Base-by-base conservation (phyloP, 2,888 invertebrate genomes). In the Drosophila pegasa region DNA sequence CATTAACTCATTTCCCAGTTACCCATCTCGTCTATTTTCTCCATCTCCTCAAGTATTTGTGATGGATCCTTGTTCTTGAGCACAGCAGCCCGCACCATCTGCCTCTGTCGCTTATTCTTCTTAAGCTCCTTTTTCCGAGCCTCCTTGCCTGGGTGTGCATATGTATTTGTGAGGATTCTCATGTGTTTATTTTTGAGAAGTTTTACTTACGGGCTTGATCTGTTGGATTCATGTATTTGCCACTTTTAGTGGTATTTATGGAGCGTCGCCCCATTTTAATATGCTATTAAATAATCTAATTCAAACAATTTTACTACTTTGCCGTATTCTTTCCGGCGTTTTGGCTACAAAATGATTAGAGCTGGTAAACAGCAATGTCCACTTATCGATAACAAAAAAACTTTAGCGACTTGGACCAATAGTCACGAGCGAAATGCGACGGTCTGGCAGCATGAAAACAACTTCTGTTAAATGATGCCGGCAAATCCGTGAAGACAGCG, bases 151-250 rank as follows among this genome's bases (percentile, higher is more conserved):
- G 89, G 55, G 37, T 45, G 33, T 50, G 25, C 22, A 54, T 16
- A 16, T 8, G 9, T 41, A 8, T 27, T 12, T 12, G 27, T 38
- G 12, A 35, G 38, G 22, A 31, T 40, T 31, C 10, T 10, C 9
- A 18, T 54, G 12, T n/a, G 2, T 3, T 2, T 31, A 14, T n/a
- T 2, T 6, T 12, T 3, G 9, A 4, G 20, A 14, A 10, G 8
- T 37, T 12, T 10, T 56, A 96, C 98, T 96, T 95, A 98, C 99
- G 94, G 67, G 98, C 98, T 95, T 99, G 99, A 93, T 99, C 99
- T 6, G 99, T 99, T 40, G 99, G 99, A 93, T 99, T 99, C 99
- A 99, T 99, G 90, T 98, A 99, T 95, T 99, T 99, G 92, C 99
- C 99, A 97, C 98, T 98, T 94, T 99, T 99, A 58, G 99, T 99